Conservation (phyloP, 2,113 vertebrate genomes). For the Marmota monax region DNA sequence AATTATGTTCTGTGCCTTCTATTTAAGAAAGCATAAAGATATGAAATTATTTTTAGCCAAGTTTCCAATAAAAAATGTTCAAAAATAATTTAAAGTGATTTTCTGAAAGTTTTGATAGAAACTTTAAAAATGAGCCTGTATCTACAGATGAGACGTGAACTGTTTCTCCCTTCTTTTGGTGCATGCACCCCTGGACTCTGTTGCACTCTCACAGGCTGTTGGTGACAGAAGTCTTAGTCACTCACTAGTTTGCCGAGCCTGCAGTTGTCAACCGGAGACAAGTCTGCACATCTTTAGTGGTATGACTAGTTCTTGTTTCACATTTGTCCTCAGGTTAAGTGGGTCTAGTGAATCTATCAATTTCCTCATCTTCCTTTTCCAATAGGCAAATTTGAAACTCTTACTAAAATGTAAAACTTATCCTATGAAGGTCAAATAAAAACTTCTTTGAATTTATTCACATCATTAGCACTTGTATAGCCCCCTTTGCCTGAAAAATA, state of each 20-base stretch:
- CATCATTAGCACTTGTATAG: conserved; percentile 38
- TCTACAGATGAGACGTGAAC: neutral
- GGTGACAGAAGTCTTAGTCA: neutral
- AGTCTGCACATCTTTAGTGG: neutral
- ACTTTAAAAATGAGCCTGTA: neutral
- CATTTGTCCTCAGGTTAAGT: conserved; percentile 2
- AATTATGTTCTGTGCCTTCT: neutral
- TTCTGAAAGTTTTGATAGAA: conserved; percentile 14
- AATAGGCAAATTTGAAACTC: conserved; percentile 31
- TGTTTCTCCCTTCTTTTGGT: neutral
- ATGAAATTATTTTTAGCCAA: conserved; percentile 38
- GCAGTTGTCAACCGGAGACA: no score
- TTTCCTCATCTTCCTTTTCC: conserved; percentile 5
- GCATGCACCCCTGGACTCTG: rapidly evolving
- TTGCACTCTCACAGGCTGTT: neutral
- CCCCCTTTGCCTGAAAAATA: conserved; percentile 37
- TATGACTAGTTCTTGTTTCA: conserved; percentile 18
- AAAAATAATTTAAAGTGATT: conserved; percentile 10
- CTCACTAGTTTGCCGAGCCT: neutral
- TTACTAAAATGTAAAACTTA: neutral
- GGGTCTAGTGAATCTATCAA: neutral
- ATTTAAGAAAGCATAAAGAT: conserved; percentile 42
- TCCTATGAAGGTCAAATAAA: conserved; percentile 12
- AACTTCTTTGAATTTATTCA: conserved; percentile 24
- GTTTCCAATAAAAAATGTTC: neutral